Percentiles rank a stretch among this genome's conserved stretches.
Conservation (phyloP, 2,888 invertebrate species). For the Acanthosepion esculentum region DNA sequence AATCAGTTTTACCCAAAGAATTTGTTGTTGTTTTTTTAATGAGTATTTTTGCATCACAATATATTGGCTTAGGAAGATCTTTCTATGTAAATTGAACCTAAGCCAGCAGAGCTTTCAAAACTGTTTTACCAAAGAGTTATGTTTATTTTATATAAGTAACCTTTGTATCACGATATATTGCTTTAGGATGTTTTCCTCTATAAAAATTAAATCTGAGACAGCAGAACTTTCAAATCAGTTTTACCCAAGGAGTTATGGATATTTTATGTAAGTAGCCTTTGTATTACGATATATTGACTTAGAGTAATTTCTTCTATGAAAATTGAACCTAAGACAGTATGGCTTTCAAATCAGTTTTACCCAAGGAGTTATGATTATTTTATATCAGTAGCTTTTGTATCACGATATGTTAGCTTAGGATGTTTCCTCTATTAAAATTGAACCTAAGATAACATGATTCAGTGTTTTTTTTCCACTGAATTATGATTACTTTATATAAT, state of each 20-base stretch:
- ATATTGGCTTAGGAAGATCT: too few species aligned
- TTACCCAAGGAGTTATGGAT: too few species aligned
- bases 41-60: not conserved
- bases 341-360: not conserved
- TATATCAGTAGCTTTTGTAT: not conserved
- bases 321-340: not conserved
- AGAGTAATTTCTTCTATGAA: not conserved
- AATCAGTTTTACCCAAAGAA: not conserved
- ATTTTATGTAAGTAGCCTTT: not conserved
- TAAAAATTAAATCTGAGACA: too few species aligned
- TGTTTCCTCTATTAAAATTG: not conserved
- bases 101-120: too few species aligned
- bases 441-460: not conserved
- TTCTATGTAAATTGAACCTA: too few species aligned
- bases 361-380: not conserved
- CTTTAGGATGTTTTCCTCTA: too few species aligned
- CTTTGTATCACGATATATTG: too few species aligned
- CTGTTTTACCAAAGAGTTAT: too few species aligned
- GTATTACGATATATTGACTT: not conserved
- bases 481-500: not conserved
- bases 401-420: not conserved
- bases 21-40: not conserved
- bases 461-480: not conserved
- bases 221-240: too few species aligned
- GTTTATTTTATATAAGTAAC: too few species aligned